Evolutionary conservation across 2,113 vertebrate genomes (phyloP).

Genomic region (Antennarius striatus): DNA sequence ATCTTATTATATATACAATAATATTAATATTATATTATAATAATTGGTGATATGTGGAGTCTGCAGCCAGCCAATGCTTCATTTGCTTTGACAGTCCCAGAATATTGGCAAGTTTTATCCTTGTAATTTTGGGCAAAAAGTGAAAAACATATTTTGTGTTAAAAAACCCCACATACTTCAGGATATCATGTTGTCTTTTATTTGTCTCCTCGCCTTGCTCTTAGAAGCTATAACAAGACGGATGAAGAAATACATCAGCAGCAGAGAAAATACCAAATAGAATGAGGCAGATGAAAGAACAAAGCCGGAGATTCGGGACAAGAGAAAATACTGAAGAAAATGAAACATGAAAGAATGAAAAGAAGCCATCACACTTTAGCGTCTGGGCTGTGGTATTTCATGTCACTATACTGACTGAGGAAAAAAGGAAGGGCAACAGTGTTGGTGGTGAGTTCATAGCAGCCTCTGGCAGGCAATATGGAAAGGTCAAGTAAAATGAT

Average conservation of each 20-base stretch:
- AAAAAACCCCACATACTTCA: neutral
- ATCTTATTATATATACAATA: too few relatives aligned
- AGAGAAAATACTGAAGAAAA: constrained; percentile 32
- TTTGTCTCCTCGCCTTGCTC: neutral
- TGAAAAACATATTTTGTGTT: neutral
- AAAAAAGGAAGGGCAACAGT: constrained; percentile 42
- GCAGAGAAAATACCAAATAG: constrained; percentile 32
- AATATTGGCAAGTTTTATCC: neutral
- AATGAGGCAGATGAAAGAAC: constrained; percentile 37
- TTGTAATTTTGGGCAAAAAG: constrained; percentile 2
- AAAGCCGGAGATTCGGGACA: constrained; percentile 16
- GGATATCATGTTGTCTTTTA: constrained; percentile 12
- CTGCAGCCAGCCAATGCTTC: neutral
- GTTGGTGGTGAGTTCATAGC: constrained; percentile 17
- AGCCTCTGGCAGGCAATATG: constrained; percentile 41
- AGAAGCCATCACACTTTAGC: constrained; percentile 18
- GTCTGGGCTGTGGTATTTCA: constrained; percentile 21
- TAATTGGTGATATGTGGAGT: neutral
- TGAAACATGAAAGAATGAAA: constrained; percentile 20
- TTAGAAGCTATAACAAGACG: constrained; percentile 5
- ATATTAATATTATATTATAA: neutral
- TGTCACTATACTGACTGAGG: constrained; percentile 35
- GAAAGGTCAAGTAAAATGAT: constrained; percentile 60
- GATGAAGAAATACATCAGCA: neutral
- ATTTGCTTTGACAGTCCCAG: constrained; percentile 4